These are phyloP conservation scores for Leucopsar rothschildi DNA, from an alignment of 2,113 vertebrate species.

Conservation along the genomic window DNA sequence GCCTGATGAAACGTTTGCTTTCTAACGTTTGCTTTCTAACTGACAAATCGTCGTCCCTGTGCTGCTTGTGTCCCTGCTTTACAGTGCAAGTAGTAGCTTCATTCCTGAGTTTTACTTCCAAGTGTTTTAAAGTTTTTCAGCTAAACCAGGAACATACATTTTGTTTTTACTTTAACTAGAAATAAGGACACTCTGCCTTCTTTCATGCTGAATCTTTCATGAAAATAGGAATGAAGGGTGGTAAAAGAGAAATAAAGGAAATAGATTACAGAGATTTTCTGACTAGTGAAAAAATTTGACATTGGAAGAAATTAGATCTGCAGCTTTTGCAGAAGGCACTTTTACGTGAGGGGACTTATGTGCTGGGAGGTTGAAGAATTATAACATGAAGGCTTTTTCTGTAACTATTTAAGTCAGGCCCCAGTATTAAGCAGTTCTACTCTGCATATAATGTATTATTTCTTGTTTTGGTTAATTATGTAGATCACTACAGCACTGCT, in stretches of 20 bases:
- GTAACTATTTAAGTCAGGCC: not conserved
- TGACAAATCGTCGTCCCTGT: not conserved
- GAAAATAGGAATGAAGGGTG: not conserved
- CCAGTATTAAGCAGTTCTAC: not conserved
- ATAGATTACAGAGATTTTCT: not conserved
- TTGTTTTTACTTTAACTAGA: not conserved
- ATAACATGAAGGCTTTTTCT: fast-evolving
- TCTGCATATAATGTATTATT: not conserved
- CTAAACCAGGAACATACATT: not conserved
- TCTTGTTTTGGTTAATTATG: not conserved
- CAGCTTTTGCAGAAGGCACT: not conserved
- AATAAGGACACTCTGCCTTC: not conserved
- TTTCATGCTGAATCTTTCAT: not conserved
- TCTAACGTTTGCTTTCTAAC: not conserved
- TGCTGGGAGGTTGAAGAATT: not conserved
- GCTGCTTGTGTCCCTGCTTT: not conserved
- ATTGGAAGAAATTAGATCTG: not conserved
- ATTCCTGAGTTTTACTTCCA: not conserved
- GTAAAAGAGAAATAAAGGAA: not conserved
- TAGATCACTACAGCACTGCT: not conserved
- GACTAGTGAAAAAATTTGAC: not conserved
- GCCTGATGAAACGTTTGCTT: not conserved
- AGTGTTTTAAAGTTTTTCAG: not conserved
- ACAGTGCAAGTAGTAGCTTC: not conserved
- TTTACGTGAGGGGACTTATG: fast-evolving